These are phyloP conservation scores for Threskiornis aethiopicus DNA, from an alignment of 2,797 vertebrate species.

Conservation along the genomic window DNA sequence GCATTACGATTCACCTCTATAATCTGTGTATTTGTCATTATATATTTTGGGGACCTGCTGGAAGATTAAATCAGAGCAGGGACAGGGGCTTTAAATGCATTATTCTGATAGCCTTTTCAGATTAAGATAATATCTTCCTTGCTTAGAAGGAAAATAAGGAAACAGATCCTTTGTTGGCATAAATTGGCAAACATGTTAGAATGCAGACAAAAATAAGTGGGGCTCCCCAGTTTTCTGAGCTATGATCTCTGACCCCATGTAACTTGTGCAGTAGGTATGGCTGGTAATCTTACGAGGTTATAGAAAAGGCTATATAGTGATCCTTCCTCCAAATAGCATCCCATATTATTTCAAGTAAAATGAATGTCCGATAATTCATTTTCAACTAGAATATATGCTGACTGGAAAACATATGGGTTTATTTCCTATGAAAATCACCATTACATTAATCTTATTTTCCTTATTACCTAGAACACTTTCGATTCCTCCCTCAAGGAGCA, in stretches of 20 bases:
- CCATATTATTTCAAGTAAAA: not conserved
- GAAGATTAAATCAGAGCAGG: not conserved
- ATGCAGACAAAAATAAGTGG: not conserved
- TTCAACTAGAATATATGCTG: not conserved
- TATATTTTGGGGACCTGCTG: not conserved
- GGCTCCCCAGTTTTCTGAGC: not conserved
- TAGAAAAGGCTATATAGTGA: not conserved
- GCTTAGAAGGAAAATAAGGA: not conserved
- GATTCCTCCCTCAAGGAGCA: conserved; percentile 47
- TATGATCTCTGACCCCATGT: not conserved
- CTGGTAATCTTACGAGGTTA: not conserved
- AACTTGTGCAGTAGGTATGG: not conserved
- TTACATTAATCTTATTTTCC: not conserved
- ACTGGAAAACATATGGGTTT: not conserved
- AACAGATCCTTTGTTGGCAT: not conserved
- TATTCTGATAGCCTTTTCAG: not conserved
- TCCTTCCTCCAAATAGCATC: not conserved
- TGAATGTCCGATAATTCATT: not conserved
- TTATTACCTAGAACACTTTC: conserved; percentile 71
- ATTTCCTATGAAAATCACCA: not conserved
- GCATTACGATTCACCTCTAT: not conserved
- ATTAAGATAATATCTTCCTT: not conserved
- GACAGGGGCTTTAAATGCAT: not conserved
- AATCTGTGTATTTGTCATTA: not conserved
- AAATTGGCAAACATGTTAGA: not conserved